Conservation (phyloP, 2,797 vertebrate species). For the Triplophysa yarkandensis region DNA sequence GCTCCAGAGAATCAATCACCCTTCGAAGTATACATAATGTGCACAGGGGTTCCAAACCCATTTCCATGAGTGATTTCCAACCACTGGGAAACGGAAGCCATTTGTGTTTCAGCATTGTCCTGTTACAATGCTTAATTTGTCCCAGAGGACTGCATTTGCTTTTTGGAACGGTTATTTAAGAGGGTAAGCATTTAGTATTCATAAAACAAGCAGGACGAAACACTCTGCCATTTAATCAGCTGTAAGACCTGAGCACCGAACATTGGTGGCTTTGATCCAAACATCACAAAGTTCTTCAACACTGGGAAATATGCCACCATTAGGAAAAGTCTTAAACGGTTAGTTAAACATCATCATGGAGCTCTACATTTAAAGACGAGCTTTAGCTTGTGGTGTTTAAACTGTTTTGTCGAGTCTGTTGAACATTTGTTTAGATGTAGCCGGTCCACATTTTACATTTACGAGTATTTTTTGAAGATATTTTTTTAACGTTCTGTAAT, state of each 20-base stretch:
- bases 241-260: not conserved
- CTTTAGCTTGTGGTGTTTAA: not conserved
- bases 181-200: not conserved
- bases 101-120: not conserved
- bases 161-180: not conserved
- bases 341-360: not conserved
- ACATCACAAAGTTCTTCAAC: not conserved
- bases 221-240: not conserved
- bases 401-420: too few species aligned
- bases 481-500: too few species aligned
- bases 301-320: not conserved
- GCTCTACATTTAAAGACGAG: not conserved
- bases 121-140: not conserved
- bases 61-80: constrained; percentile 1
- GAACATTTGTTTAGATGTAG: too few species aligned
- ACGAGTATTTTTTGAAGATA: too few species aligned
- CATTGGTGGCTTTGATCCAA: constrained; percentile 17
- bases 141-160: not conserved
- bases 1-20: not conserved
- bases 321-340: not conserved
- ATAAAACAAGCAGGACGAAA: not conserved
- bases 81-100: not conserved
- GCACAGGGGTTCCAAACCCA: not conserved
- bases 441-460: too few species aligned
- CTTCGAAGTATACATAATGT: not conserved